phyloP scores from a whole-genome alignment of 2,797 vertebrate species.

The Manis javanica region DNA sequence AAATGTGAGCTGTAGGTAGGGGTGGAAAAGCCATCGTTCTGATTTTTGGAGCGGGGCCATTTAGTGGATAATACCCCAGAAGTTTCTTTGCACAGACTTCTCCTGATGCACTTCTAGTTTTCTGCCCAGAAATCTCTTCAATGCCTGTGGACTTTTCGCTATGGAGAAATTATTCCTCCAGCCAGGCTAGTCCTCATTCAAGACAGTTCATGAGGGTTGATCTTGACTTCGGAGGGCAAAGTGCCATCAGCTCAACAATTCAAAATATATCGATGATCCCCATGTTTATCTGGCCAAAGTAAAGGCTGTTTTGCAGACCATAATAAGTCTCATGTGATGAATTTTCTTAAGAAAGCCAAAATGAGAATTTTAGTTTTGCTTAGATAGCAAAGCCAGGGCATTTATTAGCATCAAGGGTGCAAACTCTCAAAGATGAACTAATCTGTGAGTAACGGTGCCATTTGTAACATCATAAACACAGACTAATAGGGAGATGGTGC shows the following conservation, averaged over 20 bases:
- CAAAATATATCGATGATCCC: neutral
- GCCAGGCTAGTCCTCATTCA: neutral
- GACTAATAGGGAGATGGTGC: slow-evolving; percentile 70
- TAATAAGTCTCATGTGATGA: slow-evolving; percentile 48
- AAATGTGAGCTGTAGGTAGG: neutral
- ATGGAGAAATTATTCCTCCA: neutral
- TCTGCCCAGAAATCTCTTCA: neutral
- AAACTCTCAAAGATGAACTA: slow-evolving; percentile 80
- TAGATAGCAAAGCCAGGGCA: slow-evolving; percentile 70
- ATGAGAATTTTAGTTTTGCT: slow-evolving; percentile 74
- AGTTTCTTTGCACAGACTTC: neutral
- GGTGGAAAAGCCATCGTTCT: neutral
- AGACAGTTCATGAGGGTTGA: neutral
- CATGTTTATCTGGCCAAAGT: neutral
- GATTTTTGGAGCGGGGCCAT: neutral
- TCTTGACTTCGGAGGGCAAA: neutral
- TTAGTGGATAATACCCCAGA: neutral
- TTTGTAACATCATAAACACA: slow-evolving; percentile 81
- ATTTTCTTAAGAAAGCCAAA: slow-evolving; percentile 73
- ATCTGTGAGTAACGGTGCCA: slow-evolving; percentile 80
- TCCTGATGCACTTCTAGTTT: slow-evolving; percentile 2
- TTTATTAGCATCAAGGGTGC: slow-evolving; percentile 79
- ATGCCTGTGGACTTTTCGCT: neutral
- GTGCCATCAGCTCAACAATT: neutral
- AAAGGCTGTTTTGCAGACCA: slow-evolving; percentile 8